phyloP scores from a whole-genome alignment of 2,113 vertebrate genomes.

The Nipponia nippon region DNA sequence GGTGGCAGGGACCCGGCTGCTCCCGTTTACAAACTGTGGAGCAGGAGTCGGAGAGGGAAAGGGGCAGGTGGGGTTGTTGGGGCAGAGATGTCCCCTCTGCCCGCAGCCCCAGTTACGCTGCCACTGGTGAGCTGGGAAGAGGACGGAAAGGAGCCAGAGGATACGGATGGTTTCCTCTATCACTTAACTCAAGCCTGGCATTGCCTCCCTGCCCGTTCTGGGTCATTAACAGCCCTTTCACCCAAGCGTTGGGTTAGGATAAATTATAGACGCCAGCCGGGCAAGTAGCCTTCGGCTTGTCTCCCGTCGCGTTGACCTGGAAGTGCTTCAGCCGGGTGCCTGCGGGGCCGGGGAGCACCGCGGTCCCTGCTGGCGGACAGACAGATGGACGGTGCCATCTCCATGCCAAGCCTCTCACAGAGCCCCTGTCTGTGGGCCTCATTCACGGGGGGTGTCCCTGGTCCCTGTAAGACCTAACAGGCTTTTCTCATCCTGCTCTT shows the following conservation, averaged over 20 bases:
- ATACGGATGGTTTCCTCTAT: background rate
- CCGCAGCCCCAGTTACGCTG: background rate
- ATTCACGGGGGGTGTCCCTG: background rate
- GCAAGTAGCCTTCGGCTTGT: background rate
- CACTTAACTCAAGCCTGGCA: background rate
- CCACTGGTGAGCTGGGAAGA: background rate
- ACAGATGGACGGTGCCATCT: background rate
- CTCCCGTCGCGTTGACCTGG: background rate
- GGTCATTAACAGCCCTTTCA: background rate
- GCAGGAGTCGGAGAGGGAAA: background rate
- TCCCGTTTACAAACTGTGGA: background rate
- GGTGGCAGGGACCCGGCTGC: accelerated
- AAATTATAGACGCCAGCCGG: background rate
- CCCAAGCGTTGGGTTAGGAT: background rate
- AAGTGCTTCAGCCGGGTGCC: background rate
- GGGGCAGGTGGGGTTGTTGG: accelerated
- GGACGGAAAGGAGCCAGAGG: background rate
- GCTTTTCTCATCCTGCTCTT: background rate
- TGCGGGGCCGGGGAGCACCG: accelerated
- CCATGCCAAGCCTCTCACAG: accelerated
- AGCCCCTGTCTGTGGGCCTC: accelerated
- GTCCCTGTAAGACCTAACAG: background rate
- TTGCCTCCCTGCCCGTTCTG: background rate
- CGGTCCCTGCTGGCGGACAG: accelerated
- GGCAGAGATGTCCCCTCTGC: background rate